Conservation (phyloP, 2,113 vertebrate species). For the Pygoscelis adeliae region DNA sequence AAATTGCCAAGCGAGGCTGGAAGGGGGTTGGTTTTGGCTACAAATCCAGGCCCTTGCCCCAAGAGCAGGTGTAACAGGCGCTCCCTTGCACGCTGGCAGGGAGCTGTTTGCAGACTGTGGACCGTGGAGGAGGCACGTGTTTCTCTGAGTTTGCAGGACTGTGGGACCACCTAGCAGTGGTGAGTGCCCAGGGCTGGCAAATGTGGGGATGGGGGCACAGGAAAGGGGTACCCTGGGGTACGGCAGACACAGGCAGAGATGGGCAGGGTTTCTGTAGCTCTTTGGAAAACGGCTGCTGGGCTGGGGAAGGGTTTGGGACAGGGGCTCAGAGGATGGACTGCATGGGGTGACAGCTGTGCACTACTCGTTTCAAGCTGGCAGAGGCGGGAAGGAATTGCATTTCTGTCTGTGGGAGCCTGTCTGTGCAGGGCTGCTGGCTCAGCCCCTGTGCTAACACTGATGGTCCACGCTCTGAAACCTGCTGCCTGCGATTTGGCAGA, state of each 20-base stretch:
- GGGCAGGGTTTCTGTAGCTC: background rate
- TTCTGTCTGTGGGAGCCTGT: background rate
- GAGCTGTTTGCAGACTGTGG: background rate
- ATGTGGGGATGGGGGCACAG: background rate
- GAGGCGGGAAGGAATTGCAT: background rate
- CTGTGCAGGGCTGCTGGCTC: background rate
- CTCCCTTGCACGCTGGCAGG: background rate
- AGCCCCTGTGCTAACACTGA: background rate
- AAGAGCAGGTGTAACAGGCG: rapidly evolving
- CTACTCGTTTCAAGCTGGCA: background rate
- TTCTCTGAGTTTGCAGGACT: background rate
- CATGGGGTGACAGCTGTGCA: rapidly evolving
- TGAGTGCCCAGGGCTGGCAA: background rate
- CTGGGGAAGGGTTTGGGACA: background rate
- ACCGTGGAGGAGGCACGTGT: rapidly evolving
- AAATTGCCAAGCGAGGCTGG: background rate
- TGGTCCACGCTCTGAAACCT: background rate
- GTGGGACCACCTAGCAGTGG: background rate
- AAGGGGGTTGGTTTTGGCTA: background rate
- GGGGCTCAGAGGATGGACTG: background rate
- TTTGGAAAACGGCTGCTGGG: background rate
- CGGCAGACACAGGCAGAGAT: background rate
- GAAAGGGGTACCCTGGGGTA: background rate
- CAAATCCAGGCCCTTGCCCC: background rate
- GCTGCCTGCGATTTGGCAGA: background rate